A percentile compares a stretch with the other conserved stretches of the same genome.
Evolutionary conservation across 2,888 invertebrate genomes (phyloP).

Genomic region (Leptarthrus brevirostris): DNA sequence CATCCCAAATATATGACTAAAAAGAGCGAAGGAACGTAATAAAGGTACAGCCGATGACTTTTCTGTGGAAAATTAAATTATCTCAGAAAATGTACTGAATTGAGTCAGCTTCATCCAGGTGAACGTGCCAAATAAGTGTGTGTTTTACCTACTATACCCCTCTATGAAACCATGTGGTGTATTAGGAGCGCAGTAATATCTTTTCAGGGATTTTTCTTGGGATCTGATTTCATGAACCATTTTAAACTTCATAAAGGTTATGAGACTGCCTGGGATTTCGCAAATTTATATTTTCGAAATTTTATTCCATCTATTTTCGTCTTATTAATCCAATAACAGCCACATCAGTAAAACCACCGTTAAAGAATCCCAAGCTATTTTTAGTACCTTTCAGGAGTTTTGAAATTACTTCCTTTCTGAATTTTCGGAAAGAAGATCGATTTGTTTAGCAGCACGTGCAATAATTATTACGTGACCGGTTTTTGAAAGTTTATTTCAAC

Average conservation of each 20-base stretch:
- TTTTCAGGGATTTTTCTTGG: neutral
- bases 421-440: too few relatives aligned
- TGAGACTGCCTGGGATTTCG: neutral
- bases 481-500: too few relatives aligned
- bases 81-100: neutral
- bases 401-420: too few relatives aligned
- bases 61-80: constrained; percentile 5
- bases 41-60: constrained; percentile 2
- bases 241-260: neutral
- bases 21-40: neutral
- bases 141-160: neutral
- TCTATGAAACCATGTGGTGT: neutral
- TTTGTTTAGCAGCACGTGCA: too few relatives aligned
- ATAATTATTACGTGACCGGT: too few relatives aligned
- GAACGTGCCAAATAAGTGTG: neutral
- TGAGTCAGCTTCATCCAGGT: neutral
- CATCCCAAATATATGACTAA: neutral
- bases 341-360: too few relatives aligned
- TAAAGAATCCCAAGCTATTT: too few relatives aligned
- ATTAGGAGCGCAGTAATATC: neutral
- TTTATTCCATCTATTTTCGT: too few relatives aligned
- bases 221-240: neutral
- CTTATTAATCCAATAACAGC: too few relatives aligned
- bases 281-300: neutral
- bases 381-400: too few relatives aligned